Evolutionary conservation across 2,113 vertebrate species (phyloP).

Genomic region (Rousettus leschenaultii): DNA sequence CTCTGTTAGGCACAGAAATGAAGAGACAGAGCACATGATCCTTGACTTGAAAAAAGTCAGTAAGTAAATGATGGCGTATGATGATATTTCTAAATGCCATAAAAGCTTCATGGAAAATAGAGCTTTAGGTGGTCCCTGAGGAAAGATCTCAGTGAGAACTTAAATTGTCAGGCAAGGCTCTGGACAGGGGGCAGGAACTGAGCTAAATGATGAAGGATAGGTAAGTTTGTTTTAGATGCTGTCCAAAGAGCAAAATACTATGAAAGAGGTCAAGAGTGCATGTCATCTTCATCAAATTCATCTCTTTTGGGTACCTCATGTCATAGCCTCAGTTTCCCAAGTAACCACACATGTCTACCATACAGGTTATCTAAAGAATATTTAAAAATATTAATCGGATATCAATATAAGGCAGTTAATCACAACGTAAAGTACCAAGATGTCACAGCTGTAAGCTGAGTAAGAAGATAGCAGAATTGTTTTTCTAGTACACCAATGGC

Average conservation of each 20-base stretch:
- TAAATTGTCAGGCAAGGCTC: not conserved
- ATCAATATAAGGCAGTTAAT: slow-evolving; percentile 24
- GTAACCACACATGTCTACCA: not conserved
- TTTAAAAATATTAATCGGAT: slow-evolving; percentile 4
- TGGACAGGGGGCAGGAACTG: not conserved
- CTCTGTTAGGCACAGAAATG: not conserved
- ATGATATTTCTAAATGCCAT: not conserved
- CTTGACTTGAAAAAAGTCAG: not conserved
- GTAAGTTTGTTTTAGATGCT: not conserved
- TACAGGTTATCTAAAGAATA: not conserved
- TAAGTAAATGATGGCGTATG: not conserved
- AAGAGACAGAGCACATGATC: not conserved
- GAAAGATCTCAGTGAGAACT: not conserved
- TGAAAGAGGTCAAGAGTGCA: not conserved
- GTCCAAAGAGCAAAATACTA: not conserved
- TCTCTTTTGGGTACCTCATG: not conserved
- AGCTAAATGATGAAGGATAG: not conserved
- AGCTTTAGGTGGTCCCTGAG: not conserved
- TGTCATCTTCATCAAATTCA: not conserved
- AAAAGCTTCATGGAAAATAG: not conserved
- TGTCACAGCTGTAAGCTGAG: not conserved
- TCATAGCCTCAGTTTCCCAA: not conserved
- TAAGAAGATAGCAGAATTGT: not conserved
- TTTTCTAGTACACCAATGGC: not conserved
- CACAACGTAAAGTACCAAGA: not conserved